These are phyloP conservation scores for Cryptosula pallasiana DNA, from an alignment of 2,888 invertebrate genomes.

Conservation along the genomic window DNA sequence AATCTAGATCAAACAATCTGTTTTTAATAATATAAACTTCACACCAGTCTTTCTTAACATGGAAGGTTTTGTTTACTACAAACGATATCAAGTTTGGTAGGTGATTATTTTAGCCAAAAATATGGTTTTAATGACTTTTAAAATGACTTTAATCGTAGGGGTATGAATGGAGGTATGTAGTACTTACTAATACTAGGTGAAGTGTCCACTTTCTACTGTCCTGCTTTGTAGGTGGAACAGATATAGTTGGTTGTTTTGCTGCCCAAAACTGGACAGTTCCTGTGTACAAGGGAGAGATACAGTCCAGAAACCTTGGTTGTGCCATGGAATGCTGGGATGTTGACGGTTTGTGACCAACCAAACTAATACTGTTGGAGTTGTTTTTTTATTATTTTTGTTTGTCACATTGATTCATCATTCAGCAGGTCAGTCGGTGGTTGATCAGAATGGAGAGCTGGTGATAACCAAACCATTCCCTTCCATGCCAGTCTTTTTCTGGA, in stretches of 20 bases:
- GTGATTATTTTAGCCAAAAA: too few species aligned
- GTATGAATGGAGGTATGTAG: too few species aligned
- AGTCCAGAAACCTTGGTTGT: constrained; percentile 57
- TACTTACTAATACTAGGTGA: neutral
- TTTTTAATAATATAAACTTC: too few species aligned
- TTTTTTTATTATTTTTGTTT: too few species aligned
- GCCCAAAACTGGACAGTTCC: constrained; percentile 57
- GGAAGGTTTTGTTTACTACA: too few species aligned
- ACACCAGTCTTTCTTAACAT: too few species aligned
- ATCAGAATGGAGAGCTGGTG: constrained; percentile 58
- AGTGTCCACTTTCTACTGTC: neutral
- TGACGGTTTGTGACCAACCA: constrained; percentile 40
- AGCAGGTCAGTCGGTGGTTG: constrained; percentile 55
- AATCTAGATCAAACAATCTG: too few species aligned
- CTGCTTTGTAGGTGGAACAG: constrained; percentile 57
- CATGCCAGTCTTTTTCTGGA: constrained; percentile 59
- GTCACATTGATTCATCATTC: too few species aligned
- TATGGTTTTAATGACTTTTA: too few species aligned
- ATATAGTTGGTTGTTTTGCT: constrained; percentile 60
- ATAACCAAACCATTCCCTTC: constrained; percentile 59
- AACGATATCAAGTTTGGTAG: too few species aligned
- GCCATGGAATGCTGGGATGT: constrained; percentile 56
- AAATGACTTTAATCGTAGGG: too few species aligned
- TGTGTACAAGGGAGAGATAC: constrained; percentile 59
- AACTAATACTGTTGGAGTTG: neutral